A percentile compares a stretch with the other conserved stretches of the same genome.
These are phyloP conservation scores for Epistrophe grossulariae DNA, from an alignment of 2,888 invertebrate species.

Conservation along the genomic window DNA sequence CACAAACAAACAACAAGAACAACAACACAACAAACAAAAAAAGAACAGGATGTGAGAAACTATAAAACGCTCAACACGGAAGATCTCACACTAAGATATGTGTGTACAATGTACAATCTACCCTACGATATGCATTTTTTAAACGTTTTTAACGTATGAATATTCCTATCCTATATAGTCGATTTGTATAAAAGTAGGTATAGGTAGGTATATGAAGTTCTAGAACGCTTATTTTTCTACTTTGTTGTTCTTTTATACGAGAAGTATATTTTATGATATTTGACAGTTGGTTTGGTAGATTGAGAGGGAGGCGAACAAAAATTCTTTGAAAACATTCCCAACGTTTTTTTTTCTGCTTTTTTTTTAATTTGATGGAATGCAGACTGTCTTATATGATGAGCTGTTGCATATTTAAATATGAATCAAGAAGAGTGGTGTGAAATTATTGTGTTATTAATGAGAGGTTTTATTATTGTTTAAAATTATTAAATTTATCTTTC, in stretches of 20 bases:
- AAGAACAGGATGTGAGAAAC: slow-evolving; percentile 68
- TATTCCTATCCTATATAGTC: not conserved
- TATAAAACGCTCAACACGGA: slow-evolving; percentile 68
- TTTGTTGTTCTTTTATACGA: slow-evolving; percentile 23
- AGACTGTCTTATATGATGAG: not conserved
- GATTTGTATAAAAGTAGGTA: not conserved
- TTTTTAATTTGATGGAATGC: slow-evolving; percentile 33
- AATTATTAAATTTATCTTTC: not conserved
- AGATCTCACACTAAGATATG: slow-evolving; percentile 56
- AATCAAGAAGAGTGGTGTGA: slow-evolving; percentile 30
- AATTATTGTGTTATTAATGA: slow-evolving; percentile 13
- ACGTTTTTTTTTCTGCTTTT: not conserved
- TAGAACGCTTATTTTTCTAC: slow-evolving; percentile 14
- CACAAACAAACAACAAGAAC: slow-evolving; percentile 21
- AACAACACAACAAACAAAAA: not conserved
- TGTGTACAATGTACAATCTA: not conserved
- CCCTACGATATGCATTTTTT: slow-evolving; percentile 7
- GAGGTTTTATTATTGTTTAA: not conserved
- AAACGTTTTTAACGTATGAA: slow-evolving; percentile 19
- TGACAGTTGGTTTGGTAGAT: slow-evolving; percentile 59
- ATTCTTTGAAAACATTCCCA: slow-evolving; percentile 38
- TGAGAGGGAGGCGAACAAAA: slow-evolving; percentile 27
- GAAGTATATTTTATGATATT: slow-evolving; percentile 52
- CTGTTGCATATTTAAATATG: slow-evolving; percentile 13
- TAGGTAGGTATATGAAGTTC: not conserved